phyloP scores from a whole-genome alignment of 2,113 vertebrate species.

The Vicugna pacos region DNA sequence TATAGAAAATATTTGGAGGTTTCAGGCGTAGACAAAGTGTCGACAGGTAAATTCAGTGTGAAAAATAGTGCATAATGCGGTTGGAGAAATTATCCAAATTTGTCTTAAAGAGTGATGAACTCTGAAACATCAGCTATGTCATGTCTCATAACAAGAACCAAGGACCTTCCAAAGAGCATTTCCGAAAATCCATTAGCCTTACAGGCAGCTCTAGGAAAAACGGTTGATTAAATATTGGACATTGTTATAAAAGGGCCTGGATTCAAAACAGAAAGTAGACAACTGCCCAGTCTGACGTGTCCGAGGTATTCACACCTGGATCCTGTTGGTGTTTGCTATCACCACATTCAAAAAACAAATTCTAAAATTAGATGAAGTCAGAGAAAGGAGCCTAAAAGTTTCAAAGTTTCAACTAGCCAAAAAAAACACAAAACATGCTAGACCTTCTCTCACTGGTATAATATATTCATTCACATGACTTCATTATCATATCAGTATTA shows the following conservation, averaged over 20 bases:
- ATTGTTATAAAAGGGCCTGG: background rate
- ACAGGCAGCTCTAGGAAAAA: background rate
- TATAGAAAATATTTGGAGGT: background rate
- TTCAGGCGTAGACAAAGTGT: background rate
- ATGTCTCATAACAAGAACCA: background rate
- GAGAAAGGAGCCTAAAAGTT: background rate
- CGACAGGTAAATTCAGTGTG: background rate
- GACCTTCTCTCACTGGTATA: background rate
- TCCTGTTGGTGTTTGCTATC: background rate
- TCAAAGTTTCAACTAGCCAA: background rate
- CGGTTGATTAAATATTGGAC: background rate
- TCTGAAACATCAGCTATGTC: background rate
- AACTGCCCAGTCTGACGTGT: background rate
- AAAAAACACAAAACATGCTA: background rate
- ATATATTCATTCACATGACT: background rate
- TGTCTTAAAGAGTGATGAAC: background rate
- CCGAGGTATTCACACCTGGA: background rate
- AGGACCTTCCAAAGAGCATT: background rate
- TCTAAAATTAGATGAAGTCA: background rate
- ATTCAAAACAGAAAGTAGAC: slow-evolving; percentile 31
- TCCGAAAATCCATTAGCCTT: background rate
- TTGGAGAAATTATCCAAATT: background rate
- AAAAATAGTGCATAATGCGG: background rate
- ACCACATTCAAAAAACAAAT: background rate
- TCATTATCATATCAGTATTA: background rate